Percentiles rank a stretch among this genome's conserved stretches.
phyloP scores from a whole-genome alignment of 2,888 invertebrate genomes.

The Ormyrus thymus region DNA sequence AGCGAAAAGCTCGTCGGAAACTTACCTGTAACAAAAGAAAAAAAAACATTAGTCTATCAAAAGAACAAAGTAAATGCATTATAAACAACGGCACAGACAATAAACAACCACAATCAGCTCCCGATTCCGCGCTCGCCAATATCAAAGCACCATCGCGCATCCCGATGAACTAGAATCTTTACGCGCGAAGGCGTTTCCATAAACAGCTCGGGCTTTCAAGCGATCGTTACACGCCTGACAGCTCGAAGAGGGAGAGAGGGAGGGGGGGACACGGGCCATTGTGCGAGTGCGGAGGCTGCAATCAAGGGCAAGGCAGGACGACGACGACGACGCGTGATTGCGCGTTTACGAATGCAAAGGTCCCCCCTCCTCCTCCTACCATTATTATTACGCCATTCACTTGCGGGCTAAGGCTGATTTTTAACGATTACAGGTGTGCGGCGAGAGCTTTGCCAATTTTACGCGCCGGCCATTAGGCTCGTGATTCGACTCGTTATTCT shows the following conservation, averaged over 20 bases:
- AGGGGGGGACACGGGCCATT: too few species aligned
- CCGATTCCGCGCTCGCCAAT: background rate
- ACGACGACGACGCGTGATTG: background rate
- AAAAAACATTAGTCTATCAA: background rate
- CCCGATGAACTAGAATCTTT: slow-evolving; percentile 21
- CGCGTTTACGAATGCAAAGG: background rate
- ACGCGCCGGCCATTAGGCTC: slow-evolving; percentile 35
- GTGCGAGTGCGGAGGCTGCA: background rate
- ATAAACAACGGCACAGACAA: background rate
- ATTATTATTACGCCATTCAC: slow-evolving; percentile 40
- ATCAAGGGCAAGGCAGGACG: slow-evolving; percentile 29
- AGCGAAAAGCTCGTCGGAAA: too few species aligned
- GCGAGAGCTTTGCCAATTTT: slow-evolving; percentile 1
- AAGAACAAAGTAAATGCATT: background rate
- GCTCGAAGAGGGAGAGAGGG: background rate
- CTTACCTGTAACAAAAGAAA: slow-evolving; percentile 29
- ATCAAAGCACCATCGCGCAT: background rate
- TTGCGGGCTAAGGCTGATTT: slow-evolving; percentile 33
- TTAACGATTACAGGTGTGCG: slow-evolving; percentile 35
- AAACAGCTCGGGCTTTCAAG: slow-evolving; percentile 1
- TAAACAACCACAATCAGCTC: background rate
- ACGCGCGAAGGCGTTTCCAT: slow-evolving; percentile 4
- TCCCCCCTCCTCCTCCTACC: too few species aligned
- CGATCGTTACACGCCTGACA: slow-evolving; percentile 24
- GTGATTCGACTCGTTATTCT: slow-evolving; percentile 36